A percentile compares a stretch with the other conserved stretches of the same genome.
Evolutionary conservation across 2,888 invertebrate species (phyloP).

Genomic region (Adela reaumurella): DNA sequence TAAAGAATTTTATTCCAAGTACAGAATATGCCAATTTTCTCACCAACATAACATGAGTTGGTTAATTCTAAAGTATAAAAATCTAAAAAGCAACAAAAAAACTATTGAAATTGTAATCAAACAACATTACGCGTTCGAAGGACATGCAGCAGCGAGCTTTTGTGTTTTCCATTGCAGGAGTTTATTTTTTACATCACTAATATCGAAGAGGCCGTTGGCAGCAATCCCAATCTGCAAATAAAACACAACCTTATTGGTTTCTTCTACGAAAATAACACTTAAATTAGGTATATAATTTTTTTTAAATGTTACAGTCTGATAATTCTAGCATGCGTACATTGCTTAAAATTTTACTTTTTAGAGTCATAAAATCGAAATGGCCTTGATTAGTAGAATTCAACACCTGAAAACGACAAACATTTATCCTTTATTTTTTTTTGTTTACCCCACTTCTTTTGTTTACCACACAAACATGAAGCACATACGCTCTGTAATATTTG

Average conservation of each 20-base stretch:
- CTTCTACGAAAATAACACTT: not conserved
- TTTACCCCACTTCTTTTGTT: too few species aligned
- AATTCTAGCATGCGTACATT: not conserved
- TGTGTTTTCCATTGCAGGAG: conserved; percentile 47
- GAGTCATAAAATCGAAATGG: not conserved
- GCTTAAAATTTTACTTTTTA: not conserved
- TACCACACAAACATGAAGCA: too few species aligned
- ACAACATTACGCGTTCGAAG: conserved; percentile 33
- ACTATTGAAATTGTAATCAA: too few species aligned
- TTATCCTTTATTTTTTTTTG: too few species aligned
- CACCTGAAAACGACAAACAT: not conserved
- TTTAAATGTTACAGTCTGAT: too few species aligned
- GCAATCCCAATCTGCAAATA: conserved; percentile 30
- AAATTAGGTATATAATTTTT: not conserved
- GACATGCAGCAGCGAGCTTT: conserved; percentile 39
- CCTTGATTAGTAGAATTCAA: not conserved
- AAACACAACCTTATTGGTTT: not conserved
- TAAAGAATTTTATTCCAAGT: too few species aligned
- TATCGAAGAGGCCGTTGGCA: conserved; percentile 40
- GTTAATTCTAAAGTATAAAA: too few species aligned
- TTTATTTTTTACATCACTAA: conserved; percentile 46
- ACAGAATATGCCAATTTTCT: too few species aligned
- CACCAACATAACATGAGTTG: too few species aligned
- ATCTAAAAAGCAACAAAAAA: too few species aligned
- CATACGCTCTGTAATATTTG: conserved; percentile 28